Evolutionary conservation across 2,888 invertebrate species (phyloP).

Genomic region (Icerya purchasi): DNA sequence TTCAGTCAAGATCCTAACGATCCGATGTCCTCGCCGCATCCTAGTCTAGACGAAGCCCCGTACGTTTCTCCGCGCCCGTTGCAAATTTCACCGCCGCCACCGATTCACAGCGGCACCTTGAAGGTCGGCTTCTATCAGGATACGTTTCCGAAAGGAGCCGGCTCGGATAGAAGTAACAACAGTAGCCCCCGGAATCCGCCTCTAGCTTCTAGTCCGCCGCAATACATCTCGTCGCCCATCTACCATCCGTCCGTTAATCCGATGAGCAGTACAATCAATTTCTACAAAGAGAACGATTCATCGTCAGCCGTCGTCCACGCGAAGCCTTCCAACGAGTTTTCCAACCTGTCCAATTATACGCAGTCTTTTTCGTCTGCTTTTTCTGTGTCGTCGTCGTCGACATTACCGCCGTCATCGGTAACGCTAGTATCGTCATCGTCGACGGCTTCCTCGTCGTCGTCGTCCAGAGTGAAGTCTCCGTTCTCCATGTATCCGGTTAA

Average conservation of each 20-base stretch:
- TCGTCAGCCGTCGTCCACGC: slow-evolving; percentile 9
- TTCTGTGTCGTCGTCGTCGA: no score
- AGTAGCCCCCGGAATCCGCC: slow-evolving; percentile 13
- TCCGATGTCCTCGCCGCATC: slow-evolving; percentile 21
- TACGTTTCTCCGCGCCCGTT: slow-evolving; percentile 41
- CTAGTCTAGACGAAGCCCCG: slow-evolving; percentile 25
- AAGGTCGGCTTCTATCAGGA: slow-evolving; percentile 78
- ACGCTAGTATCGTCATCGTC: not conserved
- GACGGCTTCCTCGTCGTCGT: slow-evolving; percentile 4
- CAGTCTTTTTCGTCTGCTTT: no score
- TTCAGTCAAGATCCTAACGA: slow-evolving; percentile 37
- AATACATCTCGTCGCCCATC: slow-evolving; percentile 12
- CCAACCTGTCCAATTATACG: no score
- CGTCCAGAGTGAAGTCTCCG: not conserved
- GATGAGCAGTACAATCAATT: not conserved
- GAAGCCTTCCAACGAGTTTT: no score
- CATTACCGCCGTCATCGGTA: not conserved
- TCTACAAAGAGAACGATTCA: not conserved
- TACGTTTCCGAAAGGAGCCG: slow-evolving; percentile 38
- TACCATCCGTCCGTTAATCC: not conserved
- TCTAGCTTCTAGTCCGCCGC: slow-evolving; percentile 14
- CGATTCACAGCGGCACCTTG: slow-evolving; percentile 37
- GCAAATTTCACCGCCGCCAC: slow-evolving; percentile 34
- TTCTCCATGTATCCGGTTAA: slow-evolving; percentile 30
- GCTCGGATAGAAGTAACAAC: slow-evolving; percentile 34